A percentile compares a stretch with the other conserved stretches of the same genome.
phyloP scores from a whole-genome alignment of 2,113 vertebrate species.

The Calidris pygmaea region DNA sequence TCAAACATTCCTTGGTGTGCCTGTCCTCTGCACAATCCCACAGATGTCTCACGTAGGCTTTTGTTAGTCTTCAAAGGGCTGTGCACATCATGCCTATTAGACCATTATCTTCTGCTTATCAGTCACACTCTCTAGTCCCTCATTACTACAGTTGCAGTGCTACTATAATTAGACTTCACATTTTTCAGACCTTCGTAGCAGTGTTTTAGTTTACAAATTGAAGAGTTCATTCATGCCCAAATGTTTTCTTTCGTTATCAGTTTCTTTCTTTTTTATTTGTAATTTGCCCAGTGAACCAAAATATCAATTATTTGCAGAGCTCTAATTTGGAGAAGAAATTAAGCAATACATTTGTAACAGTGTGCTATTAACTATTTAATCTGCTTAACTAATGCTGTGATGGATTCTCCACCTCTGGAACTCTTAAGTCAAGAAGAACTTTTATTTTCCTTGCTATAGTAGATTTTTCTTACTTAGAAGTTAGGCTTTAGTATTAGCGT shows the following conservation, averaged over 20 bases:
- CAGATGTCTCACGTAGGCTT: not conserved
- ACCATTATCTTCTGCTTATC: slow-evolving; percentile 7
- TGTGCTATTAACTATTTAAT: slow-evolving; percentile 5
- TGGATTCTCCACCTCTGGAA: not conserved
- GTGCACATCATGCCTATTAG: not conserved
- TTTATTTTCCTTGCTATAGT: not conserved
- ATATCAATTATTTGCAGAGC: slow-evolving; percentile 19
- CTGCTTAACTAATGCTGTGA: not conserved
- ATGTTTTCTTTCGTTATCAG: slow-evolving; percentile 29
- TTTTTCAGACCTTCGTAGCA: not conserved
- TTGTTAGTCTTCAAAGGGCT: not conserved
- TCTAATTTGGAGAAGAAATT: slow-evolving; percentile 24
- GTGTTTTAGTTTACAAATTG: not conserved
- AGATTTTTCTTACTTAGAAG: not conserved
- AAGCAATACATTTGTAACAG: not conserved
- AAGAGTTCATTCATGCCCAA: not conserved
- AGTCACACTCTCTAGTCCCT: not conserved
- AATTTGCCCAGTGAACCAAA: slow-evolving; percentile 38
- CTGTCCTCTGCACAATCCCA: not conserved
- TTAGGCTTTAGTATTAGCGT: not conserved
- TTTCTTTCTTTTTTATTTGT: slow-evolving; percentile 20
- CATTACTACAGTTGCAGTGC: not conserved
- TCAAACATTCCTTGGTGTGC: not conserved
- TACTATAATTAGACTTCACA: not conserved
- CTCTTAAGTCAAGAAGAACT: not conserved